phyloP scores from a whole-genome alignment of 2,888 invertebrate species.

The Dryococelus australis region DNA sequence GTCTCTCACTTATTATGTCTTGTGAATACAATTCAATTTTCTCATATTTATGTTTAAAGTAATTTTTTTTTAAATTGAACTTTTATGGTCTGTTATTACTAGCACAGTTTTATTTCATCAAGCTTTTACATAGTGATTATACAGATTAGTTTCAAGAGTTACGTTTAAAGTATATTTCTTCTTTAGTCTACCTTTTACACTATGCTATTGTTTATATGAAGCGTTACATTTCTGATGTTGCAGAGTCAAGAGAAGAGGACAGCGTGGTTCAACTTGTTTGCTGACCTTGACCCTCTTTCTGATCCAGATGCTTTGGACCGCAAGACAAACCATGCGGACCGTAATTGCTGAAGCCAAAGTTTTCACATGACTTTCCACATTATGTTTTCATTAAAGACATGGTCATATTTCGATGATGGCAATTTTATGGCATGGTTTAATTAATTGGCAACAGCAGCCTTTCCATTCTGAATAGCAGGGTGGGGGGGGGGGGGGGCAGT shows the following conservation, averaged over 20 bases:
- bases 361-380: background rate
- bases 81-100: too few species aligned
- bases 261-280: constrained; percentile 88
- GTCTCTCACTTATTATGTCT: too few species aligned
- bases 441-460: background rate
- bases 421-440: background rate
- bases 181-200: too few species aligned
- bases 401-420: too few species aligned
- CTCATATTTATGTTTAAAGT: too few species aligned
- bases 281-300: constrained; percentile 90
- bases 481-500: background rate
- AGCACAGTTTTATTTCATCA: too few species aligned
- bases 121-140: too few species aligned
- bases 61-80: too few species aligned
- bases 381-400: background rate
- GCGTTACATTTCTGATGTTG: background rate
- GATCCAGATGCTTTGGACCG: constrained; percentile 73
- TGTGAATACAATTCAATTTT: too few species aligned
- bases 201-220: background rate
- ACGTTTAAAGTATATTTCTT: too few species aligned
- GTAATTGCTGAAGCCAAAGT: constrained; percentile 47
- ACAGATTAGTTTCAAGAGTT: too few species aligned
- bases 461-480: background rate
- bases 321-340: constrained; percentile 52
- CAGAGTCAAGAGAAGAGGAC: constrained; percentile 41